Conservation (phyloP, 2,888 invertebrate genomes). For the Drosophila anomalata region DNA sequence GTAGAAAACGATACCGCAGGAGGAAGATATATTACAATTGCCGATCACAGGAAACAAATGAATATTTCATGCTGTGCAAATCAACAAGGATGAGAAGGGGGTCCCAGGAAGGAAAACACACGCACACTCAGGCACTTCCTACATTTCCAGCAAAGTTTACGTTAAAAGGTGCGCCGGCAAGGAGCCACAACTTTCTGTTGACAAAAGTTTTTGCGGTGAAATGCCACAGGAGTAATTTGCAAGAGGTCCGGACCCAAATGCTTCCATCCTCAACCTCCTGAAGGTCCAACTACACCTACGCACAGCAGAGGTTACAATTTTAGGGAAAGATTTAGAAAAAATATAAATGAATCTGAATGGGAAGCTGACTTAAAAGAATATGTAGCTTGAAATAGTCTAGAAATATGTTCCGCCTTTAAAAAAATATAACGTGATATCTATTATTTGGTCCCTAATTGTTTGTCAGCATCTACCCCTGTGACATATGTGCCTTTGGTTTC, state of each 20-base stretch:
- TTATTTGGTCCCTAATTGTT: neutral
- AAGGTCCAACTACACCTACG: constrained; percentile 33
- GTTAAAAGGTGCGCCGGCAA: constrained; percentile 61
- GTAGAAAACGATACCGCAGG: constrained; percentile 77
- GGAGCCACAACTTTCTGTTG: constrained; percentile 74
- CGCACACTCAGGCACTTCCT: constrained; percentile 40
- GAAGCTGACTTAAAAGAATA: too few relatives aligned
- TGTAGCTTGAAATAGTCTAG: too few relatives aligned
- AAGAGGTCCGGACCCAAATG: constrained; percentile 36
- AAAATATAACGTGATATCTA: neutral
- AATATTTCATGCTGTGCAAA: constrained; percentile 80
- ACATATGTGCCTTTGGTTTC: constrained; percentile 66
- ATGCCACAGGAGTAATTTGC: constrained; percentile 80
- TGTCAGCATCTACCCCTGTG: constrained; percentile 33
- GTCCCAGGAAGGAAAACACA: constrained; percentile 7
- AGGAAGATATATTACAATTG: constrained; percentile 79
- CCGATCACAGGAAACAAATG: constrained; percentile 80
- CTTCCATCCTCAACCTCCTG: neutral
- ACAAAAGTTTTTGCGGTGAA: constrained; percentile 78
- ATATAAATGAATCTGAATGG: neutral
- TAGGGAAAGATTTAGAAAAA: neutral
- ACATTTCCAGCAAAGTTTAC: constrained; percentile 55
- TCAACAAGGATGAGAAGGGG: constrained; percentile 54
- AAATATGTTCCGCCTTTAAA: neutral
- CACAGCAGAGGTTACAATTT: constrained; percentile 16